Evolutionary conservation across 2,113 vertebrate species (phyloP).

Genomic region (Atlantisia rogersi): DNA sequence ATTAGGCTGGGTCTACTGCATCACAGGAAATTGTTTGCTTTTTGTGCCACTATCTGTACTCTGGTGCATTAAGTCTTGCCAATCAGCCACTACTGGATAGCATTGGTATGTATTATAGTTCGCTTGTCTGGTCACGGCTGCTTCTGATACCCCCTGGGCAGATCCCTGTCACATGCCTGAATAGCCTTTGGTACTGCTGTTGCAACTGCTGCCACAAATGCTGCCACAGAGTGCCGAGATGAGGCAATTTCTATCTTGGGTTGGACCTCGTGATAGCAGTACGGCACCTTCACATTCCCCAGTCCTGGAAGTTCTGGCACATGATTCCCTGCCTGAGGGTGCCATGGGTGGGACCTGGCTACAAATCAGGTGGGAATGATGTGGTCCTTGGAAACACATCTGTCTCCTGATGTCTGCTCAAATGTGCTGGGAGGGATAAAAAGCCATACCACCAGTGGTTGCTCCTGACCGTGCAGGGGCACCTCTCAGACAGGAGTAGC

Average conservation of each 20-base stretch:
- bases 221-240: background rate
- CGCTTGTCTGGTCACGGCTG: background rate
- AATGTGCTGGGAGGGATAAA: background rate
- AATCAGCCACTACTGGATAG: background rate
- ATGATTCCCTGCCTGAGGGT: background rate
- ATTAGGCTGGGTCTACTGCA: background rate
- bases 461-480: background rate
- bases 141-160: background rate
- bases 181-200: background rate
- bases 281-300: accelerated
- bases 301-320: accelerated
- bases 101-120: background rate
- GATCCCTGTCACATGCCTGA: background rate
- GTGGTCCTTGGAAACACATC: background rate
- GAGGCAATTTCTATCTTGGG: too few species aligned
- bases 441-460: background rate
- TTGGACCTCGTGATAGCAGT: background rate
- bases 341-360: background rate
- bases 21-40: background rate
- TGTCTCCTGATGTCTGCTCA: background rate
- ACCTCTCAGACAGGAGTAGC: background rate
- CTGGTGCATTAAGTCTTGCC: background rate
- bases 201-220: background rate
- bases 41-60: background rate
- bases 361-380: background rate